Conservation (phyloP, 2,888 invertebrate genomes). For the Protophormia terraenovae region DNA sequence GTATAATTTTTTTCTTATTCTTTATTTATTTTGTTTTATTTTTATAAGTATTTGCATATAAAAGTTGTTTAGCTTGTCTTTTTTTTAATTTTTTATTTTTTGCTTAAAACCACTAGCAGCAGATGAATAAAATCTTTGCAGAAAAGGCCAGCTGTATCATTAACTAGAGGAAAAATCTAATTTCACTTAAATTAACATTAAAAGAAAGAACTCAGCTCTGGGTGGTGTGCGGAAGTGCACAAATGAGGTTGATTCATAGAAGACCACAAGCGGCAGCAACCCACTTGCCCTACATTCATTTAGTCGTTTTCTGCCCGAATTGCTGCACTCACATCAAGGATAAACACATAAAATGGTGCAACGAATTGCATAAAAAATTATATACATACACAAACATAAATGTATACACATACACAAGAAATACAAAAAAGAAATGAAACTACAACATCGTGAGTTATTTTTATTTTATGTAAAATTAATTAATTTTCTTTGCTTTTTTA, state of each 20-base stretch:
- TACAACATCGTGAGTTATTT: constrained; percentile 54
- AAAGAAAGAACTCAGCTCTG: constrained; percentile 23
- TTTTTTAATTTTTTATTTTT: not conserved
- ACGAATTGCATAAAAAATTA: constrained; percentile 36
- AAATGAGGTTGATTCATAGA: constrained; percentile 41
- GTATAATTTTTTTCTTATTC: constrained; percentile 3
- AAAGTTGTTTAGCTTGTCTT: too few species aligned
- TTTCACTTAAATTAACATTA: constrained; percentile 71
- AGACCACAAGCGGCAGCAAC: constrained; percentile 52
- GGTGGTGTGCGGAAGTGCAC: constrained; percentile 28
- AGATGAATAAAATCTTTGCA: constrained; percentile 29
- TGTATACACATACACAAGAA: not conserved
- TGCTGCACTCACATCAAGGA: constrained; percentile 66
- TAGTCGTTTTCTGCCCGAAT: constrained; percentile 68
- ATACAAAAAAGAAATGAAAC: constrained; percentile 32
- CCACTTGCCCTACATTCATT: constrained; percentile 66
- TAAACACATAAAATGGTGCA: constrained; percentile 62
- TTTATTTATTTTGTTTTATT: too few species aligned
- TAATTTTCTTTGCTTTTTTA: constrained; percentile 62
- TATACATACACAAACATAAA: too few species aligned
- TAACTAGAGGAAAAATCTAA: constrained; percentile 69
- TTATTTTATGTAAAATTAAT: constrained; percentile 69
- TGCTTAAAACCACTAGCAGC: constrained; percentile 22
- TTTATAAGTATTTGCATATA: not conserved
- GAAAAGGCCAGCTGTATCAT: constrained; percentile 66